Evolutionary conservation across 2,797 vertebrate species (phyloP), one percentile per base, ranked within the genome.

Genomic region (Acanthis flammea): DNA sequence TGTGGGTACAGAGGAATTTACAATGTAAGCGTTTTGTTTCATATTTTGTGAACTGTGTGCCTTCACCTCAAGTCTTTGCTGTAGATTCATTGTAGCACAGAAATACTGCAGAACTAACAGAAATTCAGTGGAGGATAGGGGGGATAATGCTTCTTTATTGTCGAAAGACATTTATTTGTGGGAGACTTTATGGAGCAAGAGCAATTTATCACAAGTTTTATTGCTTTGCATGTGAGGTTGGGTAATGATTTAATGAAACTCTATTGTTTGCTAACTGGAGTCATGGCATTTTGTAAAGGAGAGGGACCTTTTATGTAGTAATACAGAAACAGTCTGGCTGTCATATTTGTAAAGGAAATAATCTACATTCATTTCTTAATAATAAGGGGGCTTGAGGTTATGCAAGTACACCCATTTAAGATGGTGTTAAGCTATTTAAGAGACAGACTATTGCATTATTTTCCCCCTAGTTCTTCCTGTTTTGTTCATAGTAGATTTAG

Each of bases 1-100:
- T 77, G 61, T 83, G 89, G 89, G 68, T 78, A 72, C 35, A 13
- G 45, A 77, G 57, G 86, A 93, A 95, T 92, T 89, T 77, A 83
- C 89, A 68, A 19, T 33, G 39, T 48, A 88, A 93, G 79, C 47
- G n/a, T 81, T 86, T 65, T 78, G 39, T 62, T 74, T 65, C 35
- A 3, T 68, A n/a, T 44, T 90, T 82, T 86, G 68, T 76, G 75
- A 93, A 91, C 85, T 70, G 37, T 42, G 22, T 45, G 48, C 75
- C 55, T 55, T 86, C 44, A 63, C 57, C 48, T 95, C 58, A 39
- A 67, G 44, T 71, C n/a, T 76, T 51, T 80, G 80, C 61, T 77
- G 23, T 83, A 86, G 65, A 75, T 83, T 86, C 58, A 44, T 54
- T 62, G 65, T 74, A 74, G 57, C 57, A 83, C 19, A 90, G 72